Evolutionary conservation across 2,888 invertebrate genomes (phyloP).

Genomic region (Dasysyrphus tricinctus): DNA sequence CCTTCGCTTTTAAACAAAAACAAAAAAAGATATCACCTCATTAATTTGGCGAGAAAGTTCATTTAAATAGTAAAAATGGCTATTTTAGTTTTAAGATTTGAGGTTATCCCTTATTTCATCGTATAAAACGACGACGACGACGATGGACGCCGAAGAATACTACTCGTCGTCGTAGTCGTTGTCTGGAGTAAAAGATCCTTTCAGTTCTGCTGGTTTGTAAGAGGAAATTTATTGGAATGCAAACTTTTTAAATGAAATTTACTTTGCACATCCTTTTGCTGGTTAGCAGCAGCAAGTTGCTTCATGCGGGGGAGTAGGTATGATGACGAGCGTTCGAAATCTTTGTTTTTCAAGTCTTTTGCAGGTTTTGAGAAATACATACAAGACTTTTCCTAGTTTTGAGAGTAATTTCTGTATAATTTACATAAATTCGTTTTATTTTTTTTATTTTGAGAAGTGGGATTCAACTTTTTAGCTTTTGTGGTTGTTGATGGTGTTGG

Average conservation of each 20-base stretch:
- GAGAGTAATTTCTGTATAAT: slow-evolving; percentile 63
- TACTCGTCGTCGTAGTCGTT: neutral
- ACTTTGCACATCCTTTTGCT: slow-evolving; percentile 65
- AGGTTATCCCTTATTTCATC: slow-evolving; percentile 17
- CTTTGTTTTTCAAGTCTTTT: slow-evolving; percentile 33
- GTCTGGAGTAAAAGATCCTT: slow-evolving; percentile 8
- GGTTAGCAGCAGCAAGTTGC: slow-evolving; percentile 8
- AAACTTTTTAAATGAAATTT: slow-evolving; percentile 75
- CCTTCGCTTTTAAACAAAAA: slow-evolving; percentile 76
- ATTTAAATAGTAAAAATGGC: slow-evolving; percentile 70
- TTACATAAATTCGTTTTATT: slow-evolving; percentile 63
- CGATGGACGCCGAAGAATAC: neutral
- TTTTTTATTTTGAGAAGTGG: neutral
- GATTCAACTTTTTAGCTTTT: slow-evolving; percentile 28
- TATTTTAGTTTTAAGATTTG: slow-evolving; percentile 46
- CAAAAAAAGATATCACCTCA: slow-evolving; percentile 78
- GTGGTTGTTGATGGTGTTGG: neutral
- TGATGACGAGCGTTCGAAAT: slow-evolving; percentile 33
- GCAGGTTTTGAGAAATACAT: slow-evolving; percentile 15
- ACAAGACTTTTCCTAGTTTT: slow-evolving; percentile 44
- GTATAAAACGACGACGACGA: neutral
- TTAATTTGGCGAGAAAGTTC: slow-evolving; percentile 77
- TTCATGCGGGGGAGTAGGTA: neutral
- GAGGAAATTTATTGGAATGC: slow-evolving; percentile 72
- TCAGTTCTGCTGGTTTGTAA: slow-evolving; percentile 24